These are phyloP conservation scores for Fregetta grallaria DNA, from an alignment of 2,113 vertebrate genomes.

Conservation along the genomic window DNA sequence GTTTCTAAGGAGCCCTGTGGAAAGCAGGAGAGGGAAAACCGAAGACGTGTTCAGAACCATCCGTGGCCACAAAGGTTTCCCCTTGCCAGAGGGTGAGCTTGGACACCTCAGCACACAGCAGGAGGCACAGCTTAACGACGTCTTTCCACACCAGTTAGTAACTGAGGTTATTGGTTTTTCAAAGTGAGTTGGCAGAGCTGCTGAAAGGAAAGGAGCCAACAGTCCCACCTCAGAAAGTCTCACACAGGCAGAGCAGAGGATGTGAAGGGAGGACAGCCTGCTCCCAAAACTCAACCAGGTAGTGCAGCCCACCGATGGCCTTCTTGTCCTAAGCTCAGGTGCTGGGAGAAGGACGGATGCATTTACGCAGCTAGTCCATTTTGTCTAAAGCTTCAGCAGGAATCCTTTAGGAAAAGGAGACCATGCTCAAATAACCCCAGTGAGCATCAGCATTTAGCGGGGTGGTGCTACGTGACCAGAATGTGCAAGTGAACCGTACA, in stretches of 20 bases:
- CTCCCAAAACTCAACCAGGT: neutral
- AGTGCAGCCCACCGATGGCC: neutral
- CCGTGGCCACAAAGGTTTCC: neutral
- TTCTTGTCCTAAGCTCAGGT: neutral
- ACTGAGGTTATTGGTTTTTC: neutral
- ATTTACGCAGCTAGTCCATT: accelerated
- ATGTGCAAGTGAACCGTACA: neutral
- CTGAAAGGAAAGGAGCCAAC: neutral
- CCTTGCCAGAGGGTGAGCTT: neutral
- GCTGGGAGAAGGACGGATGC: neutral
- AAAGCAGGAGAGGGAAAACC: neutral
- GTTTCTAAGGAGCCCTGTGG: neutral
- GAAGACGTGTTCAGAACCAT: neutral
- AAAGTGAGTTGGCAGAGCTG: neutral
- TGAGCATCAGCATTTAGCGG: neutral
- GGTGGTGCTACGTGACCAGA: neutral
- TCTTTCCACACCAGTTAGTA: neutral
- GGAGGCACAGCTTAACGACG: accelerated
- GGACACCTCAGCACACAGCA: neutral
- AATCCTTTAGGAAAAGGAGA: neutral
- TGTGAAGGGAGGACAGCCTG: neutral
- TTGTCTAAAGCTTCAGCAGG: neutral
- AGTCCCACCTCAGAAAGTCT: neutral
- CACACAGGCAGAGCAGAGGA: neutral
- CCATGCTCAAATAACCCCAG: neutral